Evolutionary conservation across 2,888 invertebrate species (phyloP).

Genomic region (Panorpa germanica): DNA sequence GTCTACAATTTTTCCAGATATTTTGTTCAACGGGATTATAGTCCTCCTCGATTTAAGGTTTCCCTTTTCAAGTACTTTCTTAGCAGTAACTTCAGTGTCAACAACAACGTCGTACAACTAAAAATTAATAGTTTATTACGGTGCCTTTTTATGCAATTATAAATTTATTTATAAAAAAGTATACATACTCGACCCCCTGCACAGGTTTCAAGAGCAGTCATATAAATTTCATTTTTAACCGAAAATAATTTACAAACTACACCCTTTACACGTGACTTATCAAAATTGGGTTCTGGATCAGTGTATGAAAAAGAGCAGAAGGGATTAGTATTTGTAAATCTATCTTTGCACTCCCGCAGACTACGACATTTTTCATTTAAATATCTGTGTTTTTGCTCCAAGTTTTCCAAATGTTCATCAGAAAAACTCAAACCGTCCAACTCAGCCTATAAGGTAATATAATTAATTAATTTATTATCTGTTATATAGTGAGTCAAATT

Average conservation of each 20-base stretch:
- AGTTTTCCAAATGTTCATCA: slow-evolving; percentile 33
- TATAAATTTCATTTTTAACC: slow-evolving; percentile 46
- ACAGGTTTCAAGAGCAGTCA: slow-evolving; percentile 67
- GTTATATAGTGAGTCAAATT: slow-evolving; percentile 12
- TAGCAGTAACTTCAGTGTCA: slow-evolving; percentile 68
- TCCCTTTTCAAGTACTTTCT: slow-evolving; percentile 66
- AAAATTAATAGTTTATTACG: slow-evolving; percentile 14
- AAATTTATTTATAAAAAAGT: slow-evolving; percentile 9
- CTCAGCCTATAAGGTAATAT: slow-evolving; percentile 24
- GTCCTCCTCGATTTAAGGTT: slow-evolving; percentile 64
- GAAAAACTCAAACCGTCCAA: slow-evolving; percentile 35
- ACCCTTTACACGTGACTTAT: slow-evolving; percentile 47
- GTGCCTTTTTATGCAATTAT: slow-evolving; percentile 9
- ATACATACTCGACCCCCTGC: slow-evolving; percentile 62
- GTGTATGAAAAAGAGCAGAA: slow-evolving; percentile 49
- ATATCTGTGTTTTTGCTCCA: slow-evolving; percentile 28
- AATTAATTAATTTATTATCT: slow-evolving; percentile 16
- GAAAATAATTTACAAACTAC: slow-evolving; percentile 62
- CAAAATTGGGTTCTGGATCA: slow-evolving; percentile 60
- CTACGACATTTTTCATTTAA: slow-evolving; percentile 34
- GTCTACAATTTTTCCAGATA: slow-evolving; percentile 43
- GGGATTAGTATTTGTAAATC: slow-evolving; percentile 34
- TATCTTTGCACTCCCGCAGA: slow-evolving; percentile 33
- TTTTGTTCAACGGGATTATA: slow-evolving; percentile 83
- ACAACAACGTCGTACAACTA: slow-evolving; percentile 84